phyloP scores from a whole-genome alignment of 2,888 invertebrate genomes.

The Gisinianus flammeolus region DNA sequence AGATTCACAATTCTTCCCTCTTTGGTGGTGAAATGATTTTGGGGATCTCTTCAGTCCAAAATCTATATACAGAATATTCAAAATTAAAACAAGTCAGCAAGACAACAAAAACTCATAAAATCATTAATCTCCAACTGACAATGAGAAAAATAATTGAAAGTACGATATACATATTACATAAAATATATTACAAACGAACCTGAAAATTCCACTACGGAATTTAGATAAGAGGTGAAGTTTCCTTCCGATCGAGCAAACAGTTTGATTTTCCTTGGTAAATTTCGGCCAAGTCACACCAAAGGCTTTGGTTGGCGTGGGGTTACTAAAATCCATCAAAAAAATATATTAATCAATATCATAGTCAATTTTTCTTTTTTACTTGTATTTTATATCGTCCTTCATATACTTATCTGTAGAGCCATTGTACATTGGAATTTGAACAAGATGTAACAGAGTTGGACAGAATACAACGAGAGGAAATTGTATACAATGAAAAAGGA shows the following conservation, averaged over 20 bases:
- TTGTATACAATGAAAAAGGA: too few species aligned
- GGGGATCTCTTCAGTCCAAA: constrained; percentile 28
- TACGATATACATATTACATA: constrained; percentile 2
- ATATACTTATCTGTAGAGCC: too few species aligned
- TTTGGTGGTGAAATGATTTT: constrained; percentile 23
- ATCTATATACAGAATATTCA: constrained; percentile 16
- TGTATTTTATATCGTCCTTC: too few species aligned
- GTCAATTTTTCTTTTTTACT: too few species aligned
- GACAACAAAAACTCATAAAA: background rate
- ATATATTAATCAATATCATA: background rate
- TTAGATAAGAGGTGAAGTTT: constrained; percentile 51
- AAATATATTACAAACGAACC: constrained; percentile 48
- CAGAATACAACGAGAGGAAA: too few species aligned
- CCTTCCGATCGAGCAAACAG: constrained; percentile 53
- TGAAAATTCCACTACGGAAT: constrained; percentile 57
- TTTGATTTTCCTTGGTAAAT: constrained; percentile 51
- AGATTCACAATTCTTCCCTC: constrained; percentile 35
- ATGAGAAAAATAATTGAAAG: background rate
- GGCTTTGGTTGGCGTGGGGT: constrained; percentile 50
- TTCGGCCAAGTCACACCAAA: constrained; percentile 56
- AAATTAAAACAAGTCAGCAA: background rate
- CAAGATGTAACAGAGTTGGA: too few species aligned
- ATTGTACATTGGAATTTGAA: too few species aligned
- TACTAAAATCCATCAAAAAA: constrained; percentile 34
- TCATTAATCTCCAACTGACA: background rate